phyloP scores from a whole-genome alignment of 64 coral and sea anemone genomes.

The Stichodactyla mertensii region DNA sequence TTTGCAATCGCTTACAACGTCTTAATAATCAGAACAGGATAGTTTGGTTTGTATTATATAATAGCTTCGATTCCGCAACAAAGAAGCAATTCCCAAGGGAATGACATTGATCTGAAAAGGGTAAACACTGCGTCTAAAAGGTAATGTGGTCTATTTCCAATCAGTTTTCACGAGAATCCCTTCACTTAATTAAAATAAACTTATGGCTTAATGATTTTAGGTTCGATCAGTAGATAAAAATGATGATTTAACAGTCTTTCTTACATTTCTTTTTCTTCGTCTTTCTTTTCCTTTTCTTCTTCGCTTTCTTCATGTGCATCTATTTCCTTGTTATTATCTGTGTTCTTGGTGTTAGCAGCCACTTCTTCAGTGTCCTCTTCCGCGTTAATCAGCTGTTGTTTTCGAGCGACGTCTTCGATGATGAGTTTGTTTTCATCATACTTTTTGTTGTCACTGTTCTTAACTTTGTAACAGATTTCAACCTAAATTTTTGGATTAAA shows the following conservation, averaged over 20 bases:
- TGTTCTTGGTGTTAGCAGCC: background rate
- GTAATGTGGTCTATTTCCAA: too few relatives aligned
- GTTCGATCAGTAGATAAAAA: too few relatives aligned
- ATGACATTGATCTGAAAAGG: too few relatives aligned
- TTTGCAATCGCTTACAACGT: too few relatives aligned
- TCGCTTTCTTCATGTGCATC: constrained; percentile 12
- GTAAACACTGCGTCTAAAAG: too few relatives aligned
- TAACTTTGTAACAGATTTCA: background rate
- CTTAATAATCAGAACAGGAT: too few relatives aligned
- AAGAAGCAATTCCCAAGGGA: too few relatives aligned
- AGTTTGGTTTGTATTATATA: too few relatives aligned
- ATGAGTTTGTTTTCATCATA: background rate
- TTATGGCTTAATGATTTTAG: too few relatives aligned
- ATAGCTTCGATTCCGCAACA: too few relatives aligned
- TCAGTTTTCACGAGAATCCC: too few relatives aligned
- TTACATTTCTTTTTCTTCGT: constrained; percentile 16
- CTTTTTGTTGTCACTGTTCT: background rate
- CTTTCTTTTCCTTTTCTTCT: constrained; percentile 21
- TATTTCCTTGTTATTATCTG: background rate
- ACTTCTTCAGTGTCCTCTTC: background rate
- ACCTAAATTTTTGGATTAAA: background rate
- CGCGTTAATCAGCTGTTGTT: background rate
- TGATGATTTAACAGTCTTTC: background rate
- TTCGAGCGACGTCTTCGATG: background rate
- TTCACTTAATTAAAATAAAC: too few relatives aligned